Base-by-base conservation (phyloP, 2,113 vertebrate genomes). In the Tragelaphus scriptus region DNA sequence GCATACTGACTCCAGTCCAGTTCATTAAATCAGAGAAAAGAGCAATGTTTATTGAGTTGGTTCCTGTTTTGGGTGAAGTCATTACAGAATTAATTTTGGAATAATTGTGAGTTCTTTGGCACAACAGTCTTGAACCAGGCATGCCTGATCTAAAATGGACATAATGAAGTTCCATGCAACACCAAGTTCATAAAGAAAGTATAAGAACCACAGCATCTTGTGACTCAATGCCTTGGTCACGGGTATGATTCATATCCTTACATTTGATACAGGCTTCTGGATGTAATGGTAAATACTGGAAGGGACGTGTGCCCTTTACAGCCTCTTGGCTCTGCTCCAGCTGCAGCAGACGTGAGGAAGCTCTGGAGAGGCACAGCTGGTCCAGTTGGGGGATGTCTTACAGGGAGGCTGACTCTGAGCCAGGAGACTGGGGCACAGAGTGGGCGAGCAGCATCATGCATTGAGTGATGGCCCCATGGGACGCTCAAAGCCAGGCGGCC, bases 401-500 rank as follows among this genome's bases (percentile, higher is more conserved):
- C 10, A 65, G 51, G 30, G 53, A 19, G 4, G 25, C 32, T 8
- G 14, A 36, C 23, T 10, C 2, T 40, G 8, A 28, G 26, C 30
- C 13, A 2, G 23, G 16, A 40, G 32, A 32, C 7, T 2, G 23
- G 30, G 14, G 13, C 7, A 8, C 4, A 6, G 17, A 17, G 47
- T 13, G 6, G 49, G 55, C 15, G 4, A 30, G 36, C 30, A 47
- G 16, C 6, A 0, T 1, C 3, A 1, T 7, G 30, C 1, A 25
- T 2, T 6, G 63, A 58, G 19, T 2, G 6, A 30, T 36, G 26
- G 13, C 16, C 6, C 2, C 2, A 2, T 0, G 8, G 13, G 12
- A 30, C 3, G 1, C 58, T 47, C 5, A 8, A 30, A 16, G 53
- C 51, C 0, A 4, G 79, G 63, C 0, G 1, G 3, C 15, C 0